Evolutionary conservation across 1,140 invertebrate species (phyloP), one percentile per base, ranked within the genome.

Genomic region (Belonocnema kinseyi): DNA sequence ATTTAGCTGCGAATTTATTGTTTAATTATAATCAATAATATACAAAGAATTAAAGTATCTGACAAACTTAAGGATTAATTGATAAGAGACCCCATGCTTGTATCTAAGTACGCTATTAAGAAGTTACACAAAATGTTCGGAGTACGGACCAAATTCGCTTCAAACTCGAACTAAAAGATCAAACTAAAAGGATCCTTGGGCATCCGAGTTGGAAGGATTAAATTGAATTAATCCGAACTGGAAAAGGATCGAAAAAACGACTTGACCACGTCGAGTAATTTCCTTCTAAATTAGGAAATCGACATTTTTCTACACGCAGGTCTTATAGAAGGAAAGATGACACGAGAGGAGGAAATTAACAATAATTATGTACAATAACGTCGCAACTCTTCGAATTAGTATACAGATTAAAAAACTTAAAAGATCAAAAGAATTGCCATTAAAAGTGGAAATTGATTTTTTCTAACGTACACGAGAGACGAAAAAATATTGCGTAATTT

Each of bases 1-100:
- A 46, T 46, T 46, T 46, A 88, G 86, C 88, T 91, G 89, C 83
- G 89, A 90, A 90, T 91, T 91, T 91, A 90, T 90, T 91, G 82
- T 89, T 86, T 87, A 85, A 85, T 82, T 87, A 87, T 85, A 72
- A 81, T 81, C 88, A 85, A 83, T 88, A 89, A 89, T 88, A 86
- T 91, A 91, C 89, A 90, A 90, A 88, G 82, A 80, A 88, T 87
- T 78, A 80, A 85, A 82, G 74, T 88, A 82, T 83, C 80, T 81
- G 77, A 83, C 78, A 77, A 89, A 89, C 88, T 80, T 85, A 88
- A 87, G 85, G 54, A 61, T 73, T 79, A 77, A 72, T 78, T 53
- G 86, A 72, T 80, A 33, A 33, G 5, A 85, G 86, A 73, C 81
- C 77, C 70, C 85, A 85, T 75, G 66, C 77, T 84, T 80, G 80